Conservation (phyloP, 2,888 invertebrate species). For the Brenthis daphne region DNA sequence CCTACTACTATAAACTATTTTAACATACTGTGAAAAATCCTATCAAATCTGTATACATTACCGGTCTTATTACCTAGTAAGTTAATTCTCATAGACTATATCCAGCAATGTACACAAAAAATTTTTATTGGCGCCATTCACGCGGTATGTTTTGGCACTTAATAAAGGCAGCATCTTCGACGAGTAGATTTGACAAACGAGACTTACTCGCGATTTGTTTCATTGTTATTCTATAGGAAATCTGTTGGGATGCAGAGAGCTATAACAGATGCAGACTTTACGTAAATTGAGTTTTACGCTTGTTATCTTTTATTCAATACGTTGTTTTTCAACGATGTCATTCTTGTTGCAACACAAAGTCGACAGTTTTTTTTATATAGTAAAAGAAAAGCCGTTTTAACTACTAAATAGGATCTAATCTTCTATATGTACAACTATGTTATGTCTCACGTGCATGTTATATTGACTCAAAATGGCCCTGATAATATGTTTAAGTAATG, state of each 20-base stretch:
- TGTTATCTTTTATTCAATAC: slow-evolving; percentile 32
- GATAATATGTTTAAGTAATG: too few species aligned
- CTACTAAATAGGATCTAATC: too few species aligned
- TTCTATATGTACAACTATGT: too few species aligned
- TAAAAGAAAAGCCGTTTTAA: not conserved
- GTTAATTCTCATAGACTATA: not conserved
- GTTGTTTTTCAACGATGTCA: slow-evolving; percentile 4
- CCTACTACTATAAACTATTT: slow-evolving; percentile 36
- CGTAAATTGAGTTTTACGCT: slow-evolving; percentile 35
- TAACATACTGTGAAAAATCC: slow-evolving; percentile 39
- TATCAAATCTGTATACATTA: slow-evolving; percentile 23
- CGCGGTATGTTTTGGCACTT: slow-evolving; percentile 13
- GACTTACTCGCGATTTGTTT: slow-evolving; percentile 46
- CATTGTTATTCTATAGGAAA: slow-evolving; percentile 43
- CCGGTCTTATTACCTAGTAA: not conserved
- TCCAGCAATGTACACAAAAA: slow-evolving; percentile 25
- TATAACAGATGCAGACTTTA: slow-evolving; percentile 34
- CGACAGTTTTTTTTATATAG: not conserved
- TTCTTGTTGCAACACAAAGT: not conserved
- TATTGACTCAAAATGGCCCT: too few species aligned
- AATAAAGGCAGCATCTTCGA: slow-evolving; percentile 44
- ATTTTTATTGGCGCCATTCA: too few species aligned
- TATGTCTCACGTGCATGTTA: too few species aligned
- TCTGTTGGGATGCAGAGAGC: slow-evolving; percentile 37
- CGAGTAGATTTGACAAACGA: slow-evolving; percentile 48